phyloP scores from a whole-genome alignment of 2,797 vertebrate species.

The Aselliscus stoliczkanus region DNA sequence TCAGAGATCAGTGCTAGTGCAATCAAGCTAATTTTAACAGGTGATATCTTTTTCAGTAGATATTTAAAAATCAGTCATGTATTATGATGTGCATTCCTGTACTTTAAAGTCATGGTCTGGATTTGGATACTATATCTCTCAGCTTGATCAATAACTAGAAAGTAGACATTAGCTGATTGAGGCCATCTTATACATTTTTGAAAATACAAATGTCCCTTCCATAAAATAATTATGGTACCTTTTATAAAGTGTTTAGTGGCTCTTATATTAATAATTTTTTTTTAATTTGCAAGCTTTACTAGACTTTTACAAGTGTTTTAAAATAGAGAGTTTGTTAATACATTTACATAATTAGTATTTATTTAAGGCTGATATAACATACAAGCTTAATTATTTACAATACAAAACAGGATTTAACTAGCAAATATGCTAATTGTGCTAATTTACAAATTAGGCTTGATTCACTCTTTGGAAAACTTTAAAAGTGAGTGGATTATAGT shows the following conservation, averaged over 20 bases:
- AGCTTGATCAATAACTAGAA: neutral
- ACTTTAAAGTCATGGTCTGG: neutral
- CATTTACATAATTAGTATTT: conserved; percentile 11
- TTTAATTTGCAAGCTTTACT: neutral
- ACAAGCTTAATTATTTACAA: conserved; percentile 31
- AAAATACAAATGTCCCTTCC: neutral
- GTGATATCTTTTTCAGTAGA: neutral
- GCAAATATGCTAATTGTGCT: neutral
- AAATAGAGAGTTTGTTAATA: neutral
- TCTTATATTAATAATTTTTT: neutral
- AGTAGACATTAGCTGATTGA: neutral
- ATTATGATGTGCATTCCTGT: neutral
- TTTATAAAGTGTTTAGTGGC: neutral
- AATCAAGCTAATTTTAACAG: neutral
- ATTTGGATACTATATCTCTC: neutral
- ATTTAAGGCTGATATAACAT: neutral
- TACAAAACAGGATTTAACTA: neutral
- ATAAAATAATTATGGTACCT: neutral
- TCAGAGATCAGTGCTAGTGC: neutral
- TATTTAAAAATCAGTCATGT: neutral
- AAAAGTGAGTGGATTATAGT: neutral
- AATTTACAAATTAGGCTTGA: conserved; percentile 29
- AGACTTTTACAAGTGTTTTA: neutral
- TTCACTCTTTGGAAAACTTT: neutral
- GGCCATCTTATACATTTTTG: neutral